phyloP scores from a whole-genome alignment of 2,797 vertebrate species.

The Chiloscyllium punctatum region DNA sequence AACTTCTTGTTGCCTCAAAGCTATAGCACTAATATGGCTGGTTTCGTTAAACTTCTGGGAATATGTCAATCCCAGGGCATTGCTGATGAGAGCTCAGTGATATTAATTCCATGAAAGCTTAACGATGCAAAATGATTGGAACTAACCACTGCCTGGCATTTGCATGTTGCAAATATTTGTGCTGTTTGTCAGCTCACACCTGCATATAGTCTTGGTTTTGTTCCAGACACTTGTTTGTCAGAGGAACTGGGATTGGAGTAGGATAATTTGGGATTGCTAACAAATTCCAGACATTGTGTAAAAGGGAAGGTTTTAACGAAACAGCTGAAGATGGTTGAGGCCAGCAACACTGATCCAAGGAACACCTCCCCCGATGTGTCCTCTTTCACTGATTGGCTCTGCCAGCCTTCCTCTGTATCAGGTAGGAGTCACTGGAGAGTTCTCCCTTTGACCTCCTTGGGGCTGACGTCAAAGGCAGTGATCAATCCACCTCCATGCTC shows the following conservation, averaged over 20 bases:
- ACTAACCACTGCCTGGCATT: neutral
- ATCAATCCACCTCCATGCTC: neutral
- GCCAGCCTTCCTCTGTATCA: neutral
- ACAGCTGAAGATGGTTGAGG: neutral
- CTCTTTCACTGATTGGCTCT: neutral
- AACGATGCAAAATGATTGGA: neutral
- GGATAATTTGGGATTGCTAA: neutral
- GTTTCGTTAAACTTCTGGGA: neutral
- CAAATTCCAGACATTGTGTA: neutral
- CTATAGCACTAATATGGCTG: neutral
- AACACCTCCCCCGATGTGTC: neutral
- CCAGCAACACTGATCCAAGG: neutral
- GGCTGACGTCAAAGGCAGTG: neutral
- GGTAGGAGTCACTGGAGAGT: neutral
- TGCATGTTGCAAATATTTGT: neutral
- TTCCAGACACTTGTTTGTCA: neutral
- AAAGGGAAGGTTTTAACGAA: no score
- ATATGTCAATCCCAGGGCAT: neutral
- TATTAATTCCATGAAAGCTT: neutral
- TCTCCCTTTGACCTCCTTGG: neutral
- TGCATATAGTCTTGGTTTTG: neutral
- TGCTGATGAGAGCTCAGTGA: neutral
- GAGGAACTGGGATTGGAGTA: neutral
- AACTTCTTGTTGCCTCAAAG: neutral
- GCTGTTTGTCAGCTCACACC: neutral